Evolutionary conservation across 2,113 vertebrate genomes (phyloP), one percentile per base, ranked within the genome.

Genomic region (Triplophysa tibetana): DNA sequence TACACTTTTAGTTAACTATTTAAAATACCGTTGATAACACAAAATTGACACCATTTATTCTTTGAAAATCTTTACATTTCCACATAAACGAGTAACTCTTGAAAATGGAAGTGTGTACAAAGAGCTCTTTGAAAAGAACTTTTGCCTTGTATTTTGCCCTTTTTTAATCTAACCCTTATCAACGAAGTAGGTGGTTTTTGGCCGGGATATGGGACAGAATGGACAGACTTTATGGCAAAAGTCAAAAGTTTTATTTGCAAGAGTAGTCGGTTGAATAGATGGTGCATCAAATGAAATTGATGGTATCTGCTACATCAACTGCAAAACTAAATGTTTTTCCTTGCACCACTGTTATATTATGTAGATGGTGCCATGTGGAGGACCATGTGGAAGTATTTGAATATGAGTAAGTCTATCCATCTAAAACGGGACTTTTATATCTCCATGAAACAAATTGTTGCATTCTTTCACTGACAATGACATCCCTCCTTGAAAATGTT

Each of bases 401-500:
- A 50, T 56, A 61, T 69, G 80, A 56, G 56, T 54, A 45, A 24
- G 33, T 77, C 81, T 75, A 65, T 61, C 78, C 80, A 67, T 64
- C 60, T n/a, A 77, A 82, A 81, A 75, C 54, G 61, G 70, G 68
- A 79, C 75, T 82, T 68, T 79, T 82, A 56, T 81, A 82, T 87
- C 75, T 83, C 77, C 80, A 84, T 76, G 77, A 83, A 87, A 81
- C 70, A 62, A 81, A 83, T 86, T 83, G 83, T 86, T 86, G 83
- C 62, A 74, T 77, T 75, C 56, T 33, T 65, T 75, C 65, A 83
- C 85, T 81, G 38, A 60, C 83, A 82, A 87, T 87, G 86, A 88
- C 88, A 88, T 83, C 89, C 83, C 58, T 83, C 85, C 62, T 69
- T 70, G 86, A 86, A 89, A 89, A 88, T 86, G 79, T 85, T 76